These are phyloP conservation scores for Myrmecobius fasciatus DNA, from an alignment of 2,113 vertebrate species.

Conservation along the genomic window DNA sequence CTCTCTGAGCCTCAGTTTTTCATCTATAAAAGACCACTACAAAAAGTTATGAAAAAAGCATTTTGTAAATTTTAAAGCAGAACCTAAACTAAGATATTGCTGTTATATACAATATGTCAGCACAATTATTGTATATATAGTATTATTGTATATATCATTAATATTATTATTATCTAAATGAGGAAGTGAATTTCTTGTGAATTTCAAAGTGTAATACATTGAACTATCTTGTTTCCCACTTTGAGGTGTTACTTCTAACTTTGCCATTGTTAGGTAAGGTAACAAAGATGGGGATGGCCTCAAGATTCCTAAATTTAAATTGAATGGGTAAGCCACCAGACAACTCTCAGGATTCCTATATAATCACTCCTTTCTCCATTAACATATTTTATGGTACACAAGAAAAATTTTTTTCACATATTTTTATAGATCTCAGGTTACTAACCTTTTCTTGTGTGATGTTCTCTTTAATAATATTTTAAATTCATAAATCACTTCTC, in stretches of 20 bases:
- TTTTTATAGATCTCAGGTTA: neutral
- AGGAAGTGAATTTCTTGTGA: neutral
- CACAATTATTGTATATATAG: too few relatives aligned
- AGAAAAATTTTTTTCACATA: neutral
- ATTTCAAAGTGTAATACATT: neutral
- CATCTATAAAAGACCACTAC: neutral
- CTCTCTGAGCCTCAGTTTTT: neutral
- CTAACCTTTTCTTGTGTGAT: neutral
- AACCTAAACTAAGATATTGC: neutral
- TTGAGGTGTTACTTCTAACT: neutral
- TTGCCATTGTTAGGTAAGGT: accelerated
- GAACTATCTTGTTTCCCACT: neutral
- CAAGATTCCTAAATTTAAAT: neutral
- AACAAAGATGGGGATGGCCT: neutral
- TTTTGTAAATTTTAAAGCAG: neutral
- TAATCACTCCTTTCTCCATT: neutral
- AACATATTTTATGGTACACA: neutral
- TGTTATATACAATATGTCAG: too few relatives aligned
- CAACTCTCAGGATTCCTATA: neutral
- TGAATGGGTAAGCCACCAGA: neutral
- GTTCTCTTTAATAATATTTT: neutral
- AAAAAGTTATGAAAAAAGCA: neutral
- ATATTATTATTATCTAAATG: neutral
- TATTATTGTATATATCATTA: neutral
- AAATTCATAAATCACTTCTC: neutral